phyloP scores from a whole-genome alignment of 2,888 invertebrate genomes.

The Abscondita cerata region DNA sequence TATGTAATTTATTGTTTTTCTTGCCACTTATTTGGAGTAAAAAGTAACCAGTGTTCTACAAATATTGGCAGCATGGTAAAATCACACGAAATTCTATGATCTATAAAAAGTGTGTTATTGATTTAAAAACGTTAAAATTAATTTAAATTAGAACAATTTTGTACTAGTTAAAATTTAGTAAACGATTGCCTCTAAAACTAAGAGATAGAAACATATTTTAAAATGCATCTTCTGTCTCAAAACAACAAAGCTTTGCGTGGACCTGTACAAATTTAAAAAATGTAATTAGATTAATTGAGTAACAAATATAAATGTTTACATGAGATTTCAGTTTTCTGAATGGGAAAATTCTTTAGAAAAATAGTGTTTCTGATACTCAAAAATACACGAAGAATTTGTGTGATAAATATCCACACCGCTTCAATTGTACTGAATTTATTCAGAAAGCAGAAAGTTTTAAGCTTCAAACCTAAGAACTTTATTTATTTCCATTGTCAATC shows the following conservation, averaged over 20 bases:
- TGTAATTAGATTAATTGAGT: background rate
- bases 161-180: background rate
- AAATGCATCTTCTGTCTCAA: background rate
- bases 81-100: background rate
- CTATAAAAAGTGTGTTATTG: background rate
- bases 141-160: background rate
- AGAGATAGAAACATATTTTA: background rate
- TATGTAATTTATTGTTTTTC: no score
- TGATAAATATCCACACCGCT: background rate
- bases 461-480: no score
- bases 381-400: background rate
- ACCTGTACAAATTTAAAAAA: background rate
- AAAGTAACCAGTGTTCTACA: no score
- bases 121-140: background rate
- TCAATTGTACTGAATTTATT: background rate
- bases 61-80: background rate
- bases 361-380: background rate
- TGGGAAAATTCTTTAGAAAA: background rate
- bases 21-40: no score
- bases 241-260: background rate
- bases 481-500: no score
- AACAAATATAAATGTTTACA: background rate
- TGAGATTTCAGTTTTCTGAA: no score
- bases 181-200: background rate
- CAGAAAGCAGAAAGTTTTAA: background rate